A percentile compares a stretch with the other conserved stretches of the same genome.
These are phyloP conservation scores for Ceratina calcarata DNA, from an alignment of 1,140 invertebrate genomes.

Conservation along the genomic window DNA sequence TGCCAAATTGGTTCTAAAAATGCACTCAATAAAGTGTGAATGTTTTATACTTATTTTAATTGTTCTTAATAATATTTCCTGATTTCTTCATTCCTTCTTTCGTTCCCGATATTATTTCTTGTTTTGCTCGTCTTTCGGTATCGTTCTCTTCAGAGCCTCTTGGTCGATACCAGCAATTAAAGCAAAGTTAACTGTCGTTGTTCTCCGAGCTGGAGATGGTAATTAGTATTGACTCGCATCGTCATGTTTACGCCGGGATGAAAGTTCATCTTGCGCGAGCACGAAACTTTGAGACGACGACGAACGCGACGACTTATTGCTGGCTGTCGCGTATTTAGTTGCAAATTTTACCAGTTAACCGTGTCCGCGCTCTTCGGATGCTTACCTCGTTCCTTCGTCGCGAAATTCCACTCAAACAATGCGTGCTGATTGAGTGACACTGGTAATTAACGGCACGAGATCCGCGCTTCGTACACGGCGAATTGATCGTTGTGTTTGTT, in stretches of 20 bases:
- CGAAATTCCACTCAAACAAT: constrained; percentile 9
- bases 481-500: background rate
- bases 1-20: no score
- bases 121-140: background rate
- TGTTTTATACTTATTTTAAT: no score
- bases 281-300: constrained; percentile 26
- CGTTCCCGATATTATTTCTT: background rate
- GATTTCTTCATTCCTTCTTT: background rate
- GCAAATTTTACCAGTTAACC: constrained; percentile 45
- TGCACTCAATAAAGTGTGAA: no score
- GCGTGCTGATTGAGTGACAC: constrained; percentile 19
- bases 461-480: no score
- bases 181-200: constrained; percentile 64
- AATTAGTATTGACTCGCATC: constrained; percentile 66
- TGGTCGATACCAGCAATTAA: constrained; percentile 58
- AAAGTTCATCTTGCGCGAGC: constrained; percentile 41
- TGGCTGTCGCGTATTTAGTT: constrained; percentile 38
- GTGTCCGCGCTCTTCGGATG: constrained; percentile 2
- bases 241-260: constrained; percentile 53
- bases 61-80: no score
- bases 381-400: background rate
- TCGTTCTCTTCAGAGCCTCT: background rate
- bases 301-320: constrained; percentile 24
- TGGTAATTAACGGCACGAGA: constrained; percentile 2
- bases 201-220: constrained; percentile 50